These are phyloP conservation scores for Tetramorium parvispinum DNA, from an alignment of 1,140 invertebrate genomes.

Conservation along the genomic window DNA sequence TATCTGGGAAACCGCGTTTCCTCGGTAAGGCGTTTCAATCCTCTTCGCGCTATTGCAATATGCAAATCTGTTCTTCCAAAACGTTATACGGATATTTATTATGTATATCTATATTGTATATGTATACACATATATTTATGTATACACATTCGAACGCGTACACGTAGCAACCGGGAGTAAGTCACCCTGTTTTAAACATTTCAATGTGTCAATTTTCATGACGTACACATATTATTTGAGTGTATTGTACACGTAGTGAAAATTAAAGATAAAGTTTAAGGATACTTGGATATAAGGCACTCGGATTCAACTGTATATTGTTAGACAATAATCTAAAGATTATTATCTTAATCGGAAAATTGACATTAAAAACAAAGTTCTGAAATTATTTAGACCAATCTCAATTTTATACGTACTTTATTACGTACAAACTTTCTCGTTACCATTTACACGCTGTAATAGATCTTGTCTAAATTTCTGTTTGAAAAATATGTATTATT, in stretches of 20 bases:
- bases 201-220: neutral
- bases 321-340: neutral
- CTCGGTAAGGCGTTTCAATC: slow-evolving; percentile 72
- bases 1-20: slow-evolving; percentile 64
- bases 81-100: slow-evolving; percentile 73
- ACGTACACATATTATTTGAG: neutral
- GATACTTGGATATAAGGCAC: neutral
- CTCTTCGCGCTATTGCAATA: slow-evolving; percentile 77
- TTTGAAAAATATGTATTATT: neutral
- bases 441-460: too few species aligned
- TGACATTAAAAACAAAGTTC: neutral
- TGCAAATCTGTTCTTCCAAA: slow-evolving; percentile 84
- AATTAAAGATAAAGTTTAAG: neutral
- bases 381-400: neutral
- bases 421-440: too few species aligned
- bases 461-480: neutral
- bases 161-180: slow-evolving; percentile 62
- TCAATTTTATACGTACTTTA: neutral
- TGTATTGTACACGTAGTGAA: neutral
- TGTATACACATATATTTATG: slow-evolving; percentile 67
- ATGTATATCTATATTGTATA: slow-evolving; percentile 69
- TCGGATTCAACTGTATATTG: neutral
- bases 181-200: slow-evolving; percentile 16
- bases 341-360: neutral
- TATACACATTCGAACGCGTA: slow-evolving; percentile 68